Percentiles rank a stretch among this genome's conserved stretches.
Evolutionary conservation across 2,797 vertebrate species (phyloP).

Genomic region (Parambassis ranga): DNA sequence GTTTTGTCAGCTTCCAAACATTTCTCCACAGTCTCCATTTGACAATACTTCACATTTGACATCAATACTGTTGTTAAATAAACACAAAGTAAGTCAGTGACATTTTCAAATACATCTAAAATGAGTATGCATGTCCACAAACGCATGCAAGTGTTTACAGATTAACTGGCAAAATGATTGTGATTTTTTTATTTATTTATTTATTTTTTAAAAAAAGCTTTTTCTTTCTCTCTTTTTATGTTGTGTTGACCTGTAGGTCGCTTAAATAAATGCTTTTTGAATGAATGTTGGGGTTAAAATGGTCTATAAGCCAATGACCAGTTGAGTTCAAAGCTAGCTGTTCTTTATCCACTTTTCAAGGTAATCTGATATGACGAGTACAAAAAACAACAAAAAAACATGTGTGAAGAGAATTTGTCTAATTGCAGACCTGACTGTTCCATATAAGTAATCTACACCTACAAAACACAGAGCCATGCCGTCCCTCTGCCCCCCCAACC

Average conservation of each 20-base stretch:
- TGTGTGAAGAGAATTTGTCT: slow-evolving; percentile 44
- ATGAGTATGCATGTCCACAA: slow-evolving; percentile 76
- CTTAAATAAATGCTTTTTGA: slow-evolving; percentile 35
- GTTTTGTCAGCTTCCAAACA: slow-evolving; percentile 72
- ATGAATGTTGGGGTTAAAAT: background rate
- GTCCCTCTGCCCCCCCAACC: slow-evolving; percentile 59
- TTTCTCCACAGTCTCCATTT: slow-evolving; percentile 74
- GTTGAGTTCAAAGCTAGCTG: slow-evolving; percentile 30
- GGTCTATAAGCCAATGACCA: slow-evolving; percentile 22
- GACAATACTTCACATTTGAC: slow-evolving; percentile 82
- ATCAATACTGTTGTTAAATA: slow-evolving; percentile 83
- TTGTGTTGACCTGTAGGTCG: slow-evolving; percentile 30
- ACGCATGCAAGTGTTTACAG: slow-evolving; percentile 80
- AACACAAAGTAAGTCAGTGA: slow-evolving; percentile 78
- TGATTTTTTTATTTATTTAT: no score
- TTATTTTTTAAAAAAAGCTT: background rate
- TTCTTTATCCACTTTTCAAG: slow-evolving; percentile 13
- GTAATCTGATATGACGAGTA: slow-evolving; percentile 31
- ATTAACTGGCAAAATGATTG: slow-evolving; percentile 62
- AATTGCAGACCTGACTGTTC: slow-evolving; percentile 56
- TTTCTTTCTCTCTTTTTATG: background rate
- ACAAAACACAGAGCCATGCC: slow-evolving; percentile 61
- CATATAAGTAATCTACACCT: slow-evolving; percentile 63
- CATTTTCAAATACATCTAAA: slow-evolving; percentile 67
- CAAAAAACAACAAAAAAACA: slow-evolving; percentile 50